Evolutionary conservation across 1,140 invertebrate species (phyloP).

Genomic region (Periplaneta americana): DNA sequence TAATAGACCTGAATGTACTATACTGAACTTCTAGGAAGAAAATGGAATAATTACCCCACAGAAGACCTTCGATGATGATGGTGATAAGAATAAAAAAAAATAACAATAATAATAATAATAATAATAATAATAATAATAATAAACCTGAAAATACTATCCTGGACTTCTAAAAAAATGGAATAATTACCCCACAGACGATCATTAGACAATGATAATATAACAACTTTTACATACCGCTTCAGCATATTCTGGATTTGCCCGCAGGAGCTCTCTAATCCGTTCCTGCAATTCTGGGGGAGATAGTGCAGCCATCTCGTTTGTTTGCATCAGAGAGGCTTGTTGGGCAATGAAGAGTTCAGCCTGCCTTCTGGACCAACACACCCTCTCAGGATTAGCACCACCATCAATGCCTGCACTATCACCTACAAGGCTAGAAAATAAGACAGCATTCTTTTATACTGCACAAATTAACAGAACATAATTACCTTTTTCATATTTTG

Average conservation of each 20-base stretch:
- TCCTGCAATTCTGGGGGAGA: constrained; percentile 68
- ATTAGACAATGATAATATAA: too few relatives aligned
- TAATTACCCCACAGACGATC: too few relatives aligned
- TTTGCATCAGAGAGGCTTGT: constrained; percentile 73
- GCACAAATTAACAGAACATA: constrained; percentile 16
- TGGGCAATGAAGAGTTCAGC: constrained; percentile 83
- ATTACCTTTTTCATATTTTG: not conserved
- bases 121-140: too few relatives aligned
- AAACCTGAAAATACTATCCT: too few relatives aligned
- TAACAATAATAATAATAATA: too few relatives aligned
- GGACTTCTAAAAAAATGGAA: too few relatives aligned
- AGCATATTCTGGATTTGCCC: constrained; percentile 73
- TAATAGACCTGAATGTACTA: too few relatives aligned
- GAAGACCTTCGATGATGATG: too few relatives aligned
- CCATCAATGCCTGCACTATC: constrained; percentile 19
- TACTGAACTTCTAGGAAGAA: too few relatives aligned
- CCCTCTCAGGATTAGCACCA: constrained; percentile 39
- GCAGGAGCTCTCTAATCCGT: constrained; percentile 69
- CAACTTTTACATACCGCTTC: constrained; percentile 73
- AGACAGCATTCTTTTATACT: constrained; percentile 26
- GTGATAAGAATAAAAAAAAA: too few relatives aligned
- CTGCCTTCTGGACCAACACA: constrained; percentile 74
- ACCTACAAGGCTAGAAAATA: constrained; percentile 11
- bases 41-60: too few relatives aligned
- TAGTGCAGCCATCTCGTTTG: constrained; percentile 72